These are phyloP conservation scores for Misgurnus mizolepis DNA, from an alignment of 2,113 vertebrate species.

Conservation along the genomic window DNA sequence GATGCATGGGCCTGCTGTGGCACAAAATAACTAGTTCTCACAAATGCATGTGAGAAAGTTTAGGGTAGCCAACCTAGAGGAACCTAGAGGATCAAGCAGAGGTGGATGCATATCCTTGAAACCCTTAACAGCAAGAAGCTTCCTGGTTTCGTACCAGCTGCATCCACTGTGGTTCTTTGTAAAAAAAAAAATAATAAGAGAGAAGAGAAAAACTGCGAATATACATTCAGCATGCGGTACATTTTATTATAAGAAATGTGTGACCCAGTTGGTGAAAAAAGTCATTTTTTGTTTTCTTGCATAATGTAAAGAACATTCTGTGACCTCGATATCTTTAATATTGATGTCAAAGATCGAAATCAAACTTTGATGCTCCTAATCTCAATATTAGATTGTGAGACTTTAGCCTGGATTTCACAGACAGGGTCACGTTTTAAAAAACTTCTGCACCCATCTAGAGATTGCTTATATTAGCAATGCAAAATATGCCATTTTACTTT, in stretches of 20 bases:
- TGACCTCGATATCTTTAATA: too few relatives aligned
- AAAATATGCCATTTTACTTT: slow-evolving; percentile 5
- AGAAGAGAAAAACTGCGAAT: background rate
- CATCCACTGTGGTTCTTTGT: background rate
- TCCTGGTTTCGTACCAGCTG: slow-evolving; percentile 31
- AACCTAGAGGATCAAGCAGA: slow-evolving; percentile 31
- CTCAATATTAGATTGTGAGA: too few relatives aligned
- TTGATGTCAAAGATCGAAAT: too few relatives aligned
- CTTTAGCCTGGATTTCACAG: too few relatives aligned
- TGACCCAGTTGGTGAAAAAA: too few relatives aligned
- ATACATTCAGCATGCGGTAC: background rate
- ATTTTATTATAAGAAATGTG: too few relatives aligned
- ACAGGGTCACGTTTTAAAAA: too few relatives aligned
- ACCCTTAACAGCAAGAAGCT: slow-evolving; percentile 8
- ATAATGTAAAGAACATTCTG: too few relatives aligned
- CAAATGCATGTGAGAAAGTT: background rate
- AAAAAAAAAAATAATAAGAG: too few relatives aligned
- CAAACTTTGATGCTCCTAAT: too few relatives aligned
- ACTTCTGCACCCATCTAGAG: background rate
- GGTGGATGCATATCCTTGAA: slow-evolving; percentile 44
- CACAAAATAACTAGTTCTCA: slow-evolving; percentile 10
- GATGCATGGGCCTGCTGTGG: background rate
- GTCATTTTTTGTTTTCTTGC: too few relatives aligned
- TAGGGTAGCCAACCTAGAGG: background rate
- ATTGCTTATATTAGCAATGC: background rate